These are phyloP conservation scores for Psittacula derbiana DNA, from an alignment of 2,797 vertebrate genomes.

Conservation along the genomic window DNA sequence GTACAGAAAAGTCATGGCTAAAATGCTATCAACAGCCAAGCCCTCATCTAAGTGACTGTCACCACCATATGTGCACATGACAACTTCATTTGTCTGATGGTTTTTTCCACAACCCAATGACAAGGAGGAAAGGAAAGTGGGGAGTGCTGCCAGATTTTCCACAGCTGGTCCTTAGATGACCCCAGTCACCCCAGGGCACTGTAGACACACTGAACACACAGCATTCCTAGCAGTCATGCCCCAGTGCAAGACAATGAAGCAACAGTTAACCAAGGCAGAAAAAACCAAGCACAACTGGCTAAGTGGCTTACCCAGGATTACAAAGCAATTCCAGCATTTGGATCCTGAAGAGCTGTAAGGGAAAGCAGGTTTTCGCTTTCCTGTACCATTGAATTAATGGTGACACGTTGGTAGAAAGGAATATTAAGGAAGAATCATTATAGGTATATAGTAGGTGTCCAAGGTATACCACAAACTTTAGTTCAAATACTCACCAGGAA, in stretches of 20 bases:
- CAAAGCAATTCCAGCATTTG: background rate
- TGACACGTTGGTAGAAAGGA: background rate
- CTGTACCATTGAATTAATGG: background rate
- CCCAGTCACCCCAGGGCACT: background rate
- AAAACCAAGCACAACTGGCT: background rate
- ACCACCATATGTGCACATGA: background rate
- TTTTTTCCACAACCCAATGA: background rate
- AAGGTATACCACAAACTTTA: background rate
- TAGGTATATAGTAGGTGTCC: background rate
- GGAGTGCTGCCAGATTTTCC: background rate
- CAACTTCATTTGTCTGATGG: background rate
- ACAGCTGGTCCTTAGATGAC: background rate
- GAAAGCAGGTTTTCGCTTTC: background rate
- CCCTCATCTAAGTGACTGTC: background rate
- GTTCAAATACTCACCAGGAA: background rate
- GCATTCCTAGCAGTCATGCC: background rate
- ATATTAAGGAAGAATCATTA: background rate
- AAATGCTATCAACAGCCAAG: background rate
- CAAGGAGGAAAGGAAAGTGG: background rate
- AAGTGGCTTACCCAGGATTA: background rate
- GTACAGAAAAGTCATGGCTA: background rate
- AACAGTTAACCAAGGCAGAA: background rate
- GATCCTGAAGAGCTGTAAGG: background rate
- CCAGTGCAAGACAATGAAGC: background rate
- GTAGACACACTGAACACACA: background rate